These are phyloP conservation scores for Coptotermes formosanus DNA, from an alignment of 1,140 invertebrate species.

Conservation along the genomic window DNA sequence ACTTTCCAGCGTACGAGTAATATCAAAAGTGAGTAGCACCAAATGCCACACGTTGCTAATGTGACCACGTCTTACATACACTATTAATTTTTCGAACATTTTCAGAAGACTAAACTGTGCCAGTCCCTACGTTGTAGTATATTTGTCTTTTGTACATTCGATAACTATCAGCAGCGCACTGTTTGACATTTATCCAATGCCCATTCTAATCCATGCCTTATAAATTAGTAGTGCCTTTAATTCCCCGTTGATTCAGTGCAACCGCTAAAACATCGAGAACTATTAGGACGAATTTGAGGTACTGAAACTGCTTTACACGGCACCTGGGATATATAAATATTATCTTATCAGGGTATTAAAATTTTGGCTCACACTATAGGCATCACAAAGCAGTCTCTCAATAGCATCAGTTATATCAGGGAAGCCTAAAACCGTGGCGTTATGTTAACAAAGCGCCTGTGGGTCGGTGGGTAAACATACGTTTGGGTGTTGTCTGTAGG, in stretches of 20 bases:
- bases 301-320: neutral
- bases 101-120: neutral
- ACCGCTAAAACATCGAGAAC: neutral
- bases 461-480: neutral
- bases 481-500: neutral
- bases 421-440: neutral
- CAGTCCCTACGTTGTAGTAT: neutral
- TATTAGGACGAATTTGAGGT: neutral
- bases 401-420: neutral
- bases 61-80: no score
- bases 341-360: neutral
- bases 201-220: neutral
- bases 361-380: neutral
- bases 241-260: neutral
- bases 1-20: no score
- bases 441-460: slow-evolving; percentile 1
- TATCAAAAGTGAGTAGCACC: no score
- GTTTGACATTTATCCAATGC: neutral
- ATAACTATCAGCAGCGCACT: neutral
- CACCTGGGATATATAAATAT: neutral
- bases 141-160: neutral
- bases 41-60: no score
- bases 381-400: neutral
- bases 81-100: no score
- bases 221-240: neutral